phyloP scores from a whole-genome alignment of 1,140 invertebrate species.

The Pristionchus pacificus region DNA sequence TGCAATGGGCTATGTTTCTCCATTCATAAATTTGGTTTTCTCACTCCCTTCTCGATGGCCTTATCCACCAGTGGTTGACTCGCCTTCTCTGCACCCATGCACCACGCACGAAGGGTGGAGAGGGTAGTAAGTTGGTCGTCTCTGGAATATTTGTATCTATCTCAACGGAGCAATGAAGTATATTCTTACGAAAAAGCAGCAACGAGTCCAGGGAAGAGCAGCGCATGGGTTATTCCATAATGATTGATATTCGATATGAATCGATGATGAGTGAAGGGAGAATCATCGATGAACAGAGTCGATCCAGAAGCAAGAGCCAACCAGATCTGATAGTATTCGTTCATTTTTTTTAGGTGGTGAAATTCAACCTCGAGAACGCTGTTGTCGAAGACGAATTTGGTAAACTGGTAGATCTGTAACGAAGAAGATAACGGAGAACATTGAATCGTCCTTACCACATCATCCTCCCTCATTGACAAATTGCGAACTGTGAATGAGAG shows the following conservation, averaged over 20 bases:
- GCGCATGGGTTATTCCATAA: slow-evolving; percentile 21
- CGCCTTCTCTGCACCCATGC: slow-evolving; percentile 35
- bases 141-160: too few species aligned
- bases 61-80: slow-evolving; percentile 18
- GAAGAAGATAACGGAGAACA: not conserved
- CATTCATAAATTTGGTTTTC: too few species aligned
- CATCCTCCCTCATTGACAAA: not conserved
- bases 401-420: slow-evolving; percentile 32
- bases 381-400: slow-evolving; percentile 36
- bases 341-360: too few species aligned
- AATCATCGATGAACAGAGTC: slow-evolving; percentile 12
- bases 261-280: slow-evolving; percentile 11
- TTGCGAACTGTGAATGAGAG: not conserved
- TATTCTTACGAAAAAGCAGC: too few species aligned
- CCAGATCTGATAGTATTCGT: too few species aligned
- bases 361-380: slow-evolving; percentile 40
- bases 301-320: slow-evolving; percentile 18
- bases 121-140: too few species aligned
- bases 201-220: slow-evolving; percentile 35
- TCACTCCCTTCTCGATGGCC: slow-evolving; percentile 16
- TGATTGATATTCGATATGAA: slow-evolving; percentile 15
- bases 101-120: slow-evolving; percentile 31
- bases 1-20: too few species aligned
- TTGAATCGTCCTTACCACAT: not conserved
- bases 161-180: too few species aligned